These are phyloP conservation scores for Nebria brevicollis DNA, from an alignment of 2,888 invertebrate genomes.

Conservation along the genomic window DNA sequence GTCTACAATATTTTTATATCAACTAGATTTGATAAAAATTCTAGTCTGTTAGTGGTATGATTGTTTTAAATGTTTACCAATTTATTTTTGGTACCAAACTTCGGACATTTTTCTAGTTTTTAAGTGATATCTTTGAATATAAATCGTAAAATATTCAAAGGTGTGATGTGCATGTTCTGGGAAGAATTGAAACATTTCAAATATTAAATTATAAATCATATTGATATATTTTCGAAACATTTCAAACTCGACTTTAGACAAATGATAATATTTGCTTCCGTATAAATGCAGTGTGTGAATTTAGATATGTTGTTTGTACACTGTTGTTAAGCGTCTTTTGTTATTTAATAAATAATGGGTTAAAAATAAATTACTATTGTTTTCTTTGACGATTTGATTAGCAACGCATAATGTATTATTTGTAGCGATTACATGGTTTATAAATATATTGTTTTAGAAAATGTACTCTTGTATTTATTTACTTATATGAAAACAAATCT, in stretches of 20 bases:
- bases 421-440: neutral
- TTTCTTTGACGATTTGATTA: neutral
- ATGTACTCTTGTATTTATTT: too few relatives aligned
- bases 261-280: neutral
- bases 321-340: constrained; percentile 24
- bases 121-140: constrained; percentile 8
- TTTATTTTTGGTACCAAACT: neutral
- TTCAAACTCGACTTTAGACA: too few relatives aligned
- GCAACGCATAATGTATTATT: neutral
- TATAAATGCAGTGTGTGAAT: neutral
- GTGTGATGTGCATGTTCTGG: too few relatives aligned
- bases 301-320: constrained; percentile 7
- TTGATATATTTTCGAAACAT: too few relatives aligned
- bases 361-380: neutral
- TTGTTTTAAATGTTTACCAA: neutral
- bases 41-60: constrained; percentile 30
- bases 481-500: too few relatives aligned
- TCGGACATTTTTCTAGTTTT: constrained; percentile 6
- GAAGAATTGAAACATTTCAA: too few relatives aligned
- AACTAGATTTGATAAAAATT: constrained; percentile 21
- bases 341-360: constrained; percentile 18
- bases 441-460: too few relatives aligned
- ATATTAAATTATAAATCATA: too few relatives aligned
- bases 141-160: too few relatives aligned
- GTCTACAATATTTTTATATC: constrained; percentile 43